Conservation (phyloP, 2,113 vertebrate species). For the Silurus glanis region DNA sequence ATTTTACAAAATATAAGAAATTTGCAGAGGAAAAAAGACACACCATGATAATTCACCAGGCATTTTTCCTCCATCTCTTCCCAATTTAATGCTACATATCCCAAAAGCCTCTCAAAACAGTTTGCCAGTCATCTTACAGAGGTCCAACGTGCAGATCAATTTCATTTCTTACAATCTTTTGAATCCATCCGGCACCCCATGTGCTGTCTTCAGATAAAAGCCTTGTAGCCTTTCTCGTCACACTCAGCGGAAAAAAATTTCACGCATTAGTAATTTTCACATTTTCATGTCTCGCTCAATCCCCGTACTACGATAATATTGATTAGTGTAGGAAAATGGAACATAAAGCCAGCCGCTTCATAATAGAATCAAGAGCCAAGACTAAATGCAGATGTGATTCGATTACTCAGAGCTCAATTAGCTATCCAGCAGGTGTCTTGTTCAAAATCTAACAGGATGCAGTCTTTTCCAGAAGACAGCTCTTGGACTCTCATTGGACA, state of each 20-base stretch:
- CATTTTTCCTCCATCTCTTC: not conserved
- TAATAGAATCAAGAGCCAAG: slow-evolving; percentile 18
- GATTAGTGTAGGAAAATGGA: slow-evolving; percentile 1
- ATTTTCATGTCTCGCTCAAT: slow-evolving; percentile 12
- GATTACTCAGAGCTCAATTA: slow-evolving; percentile 17
- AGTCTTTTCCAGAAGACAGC: not conserved
- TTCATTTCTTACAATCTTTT: not conserved
- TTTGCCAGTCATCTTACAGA: not conserved
- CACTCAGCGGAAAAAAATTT: not conserved
- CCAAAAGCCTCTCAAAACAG: not conserved
- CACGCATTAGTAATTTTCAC: slow-evolving; percentile 4
- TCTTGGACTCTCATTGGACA: not conserved
- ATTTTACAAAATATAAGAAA: not conserved
- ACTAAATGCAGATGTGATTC: slow-evolving; percentile 24
- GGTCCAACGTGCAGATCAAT: slow-evolving; percentile 14
- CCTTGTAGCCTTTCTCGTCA: slow-evolving; percentile 2
- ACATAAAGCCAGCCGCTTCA: not conserved
- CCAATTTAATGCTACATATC: not conserved
- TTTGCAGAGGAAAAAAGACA: no score
- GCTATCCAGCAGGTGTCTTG: not conserved
- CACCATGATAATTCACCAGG: not conserved
- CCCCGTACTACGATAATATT: not conserved
- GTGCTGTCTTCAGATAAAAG: slow-evolving; percentile 9
- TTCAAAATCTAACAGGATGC: slow-evolving; percentile 8
- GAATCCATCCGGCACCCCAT: not conserved